Base-by-base conservation (phyloP, 2,797 vertebrate genomes). In the Poeciliopsis turneri region DNA sequence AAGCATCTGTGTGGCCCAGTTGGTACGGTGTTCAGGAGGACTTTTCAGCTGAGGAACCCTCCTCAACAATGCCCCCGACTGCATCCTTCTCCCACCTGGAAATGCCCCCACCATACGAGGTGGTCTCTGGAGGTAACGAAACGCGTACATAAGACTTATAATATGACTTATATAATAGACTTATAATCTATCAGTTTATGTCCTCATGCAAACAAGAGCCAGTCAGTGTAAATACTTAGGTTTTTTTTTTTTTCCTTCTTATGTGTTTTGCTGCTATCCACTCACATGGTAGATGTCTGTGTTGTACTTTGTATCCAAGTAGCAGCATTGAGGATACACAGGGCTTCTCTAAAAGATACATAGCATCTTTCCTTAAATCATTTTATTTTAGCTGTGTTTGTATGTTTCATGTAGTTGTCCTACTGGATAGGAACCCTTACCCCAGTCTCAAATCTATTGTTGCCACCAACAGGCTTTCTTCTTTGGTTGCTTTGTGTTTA, bases 91-190 rank as follows among this genome's bases (percentile, higher is more conserved):
- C 96, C 79, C 95, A 96, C 46, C 87, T 96, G 83, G 96, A 97
- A 88, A 95, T 96, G 92, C 96, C 96, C 68, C 96, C 96, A 46
- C 96, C 96, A 15, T 97, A 97, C 53, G 96, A 97, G 85, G 94
- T 94, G 0, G 94, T 97, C 76, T 96, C 96, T 77, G 94, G 95
- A 95, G 95, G 96, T 96, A 95, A 15, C 41, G n/a, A 43, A 41
- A 41, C 23, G 1, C 28, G 0, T 57, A 66, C 43, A 28, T 28
- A 11, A 33, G 75, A 39, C 41, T 64, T 10, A 6, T 43, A 59
- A 83, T 20, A 10, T 9, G 4, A 7, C n/a, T n/a, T n/a, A n/a
- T n/a, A n/a, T n/a, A n/a, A n/a, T n/a, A n/a, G n/a, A n/a, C n/a
- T n/a, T n/a, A n/a, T n/a, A 46, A 16, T n/a, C 2, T 23, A 43